Percentiles rank a stretch among this genome's conserved stretches.
These are phyloP conservation scores for Gouania willdenowi DNA, from an alignment of 2,797 vertebrate species.

Conservation along the genomic window DNA sequence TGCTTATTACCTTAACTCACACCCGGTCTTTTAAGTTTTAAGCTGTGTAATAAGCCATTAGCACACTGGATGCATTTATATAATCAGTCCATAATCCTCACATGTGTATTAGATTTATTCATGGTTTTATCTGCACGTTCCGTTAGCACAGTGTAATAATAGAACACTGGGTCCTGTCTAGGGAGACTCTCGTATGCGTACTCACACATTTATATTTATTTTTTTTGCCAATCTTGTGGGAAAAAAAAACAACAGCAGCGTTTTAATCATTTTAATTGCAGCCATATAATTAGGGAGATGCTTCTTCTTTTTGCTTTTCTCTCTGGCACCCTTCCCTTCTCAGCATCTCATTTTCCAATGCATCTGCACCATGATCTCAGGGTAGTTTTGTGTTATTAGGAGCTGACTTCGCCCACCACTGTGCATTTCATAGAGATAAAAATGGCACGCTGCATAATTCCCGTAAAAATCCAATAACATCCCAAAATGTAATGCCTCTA, in stretches of 20 bases:
- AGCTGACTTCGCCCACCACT: slow-evolving; percentile 29
- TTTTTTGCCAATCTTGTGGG: slow-evolving; percentile 5
- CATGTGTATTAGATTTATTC: too few relatives aligned
- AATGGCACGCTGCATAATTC: too few relatives aligned
- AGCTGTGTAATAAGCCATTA: too few relatives aligned
- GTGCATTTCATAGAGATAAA: slow-evolving; percentile 4
- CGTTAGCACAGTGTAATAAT: too few relatives aligned
- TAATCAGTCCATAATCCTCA: too few relatives aligned
- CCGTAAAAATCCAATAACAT: slow-evolving; percentile 16
- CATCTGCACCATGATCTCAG: slow-evolving; percentile 43
- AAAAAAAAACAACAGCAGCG: slow-evolving; percentile 7
- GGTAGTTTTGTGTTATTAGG: slow-evolving; percentile 38
- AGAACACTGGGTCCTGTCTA: neutral
- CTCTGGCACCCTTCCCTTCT: slow-evolving; percentile 21
- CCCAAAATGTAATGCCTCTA: slow-evolving; percentile 19
- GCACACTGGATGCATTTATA: too few relatives aligned
- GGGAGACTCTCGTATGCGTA: slow-evolving; percentile 16
- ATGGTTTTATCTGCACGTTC: too few relatives aligned
- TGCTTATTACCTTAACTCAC: too few relatives aligned
- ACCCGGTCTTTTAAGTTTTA: too few relatives aligned
- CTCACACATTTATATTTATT: too few relatives aligned
- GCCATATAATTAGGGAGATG: slow-evolving; percentile 32
- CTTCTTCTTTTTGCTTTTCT: slow-evolving; percentile 17
- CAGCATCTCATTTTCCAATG: slow-evolving; percentile 40
- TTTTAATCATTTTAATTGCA: slow-evolving; percentile 30